These are phyloP conservation scores for Pammene aurita DNA, from an alignment of 2,888 invertebrate species.

Conservation along the genomic window DNA sequence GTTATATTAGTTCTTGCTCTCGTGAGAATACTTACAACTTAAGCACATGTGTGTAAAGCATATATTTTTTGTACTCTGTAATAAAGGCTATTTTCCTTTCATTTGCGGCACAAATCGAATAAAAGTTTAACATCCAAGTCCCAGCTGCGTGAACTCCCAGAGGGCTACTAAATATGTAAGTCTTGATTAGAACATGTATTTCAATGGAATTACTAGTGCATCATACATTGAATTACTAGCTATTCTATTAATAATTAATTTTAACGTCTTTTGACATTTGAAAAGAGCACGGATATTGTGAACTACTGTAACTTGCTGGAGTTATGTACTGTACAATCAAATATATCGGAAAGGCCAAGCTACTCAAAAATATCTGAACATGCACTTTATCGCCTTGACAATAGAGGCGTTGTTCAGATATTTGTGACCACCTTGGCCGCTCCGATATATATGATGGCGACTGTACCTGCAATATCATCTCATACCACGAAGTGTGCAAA, in stretches of 20 bases:
- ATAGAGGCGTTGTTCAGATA: too few relatives aligned
- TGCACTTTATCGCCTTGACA: too few relatives aligned
- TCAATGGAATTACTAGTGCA: constrained; percentile 18
- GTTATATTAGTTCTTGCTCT: constrained; percentile 14
- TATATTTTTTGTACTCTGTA: not conserved
- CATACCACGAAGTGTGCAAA: too few relatives aligned
- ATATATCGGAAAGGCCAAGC: too few relatives aligned
- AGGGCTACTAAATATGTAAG: constrained; percentile 25
- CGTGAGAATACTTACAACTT: constrained; percentile 57
- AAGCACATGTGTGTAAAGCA: constrained; percentile 52
- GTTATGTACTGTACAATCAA: too few relatives aligned
- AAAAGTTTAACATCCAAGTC: constrained; percentile 25
- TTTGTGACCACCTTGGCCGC: too few relatives aligned
- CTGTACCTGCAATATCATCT: too few relatives aligned
- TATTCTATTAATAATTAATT: constrained; percentile 7
- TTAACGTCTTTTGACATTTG: not conserved
- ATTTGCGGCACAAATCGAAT: not conserved
- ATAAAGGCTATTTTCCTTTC: constrained; percentile 18
- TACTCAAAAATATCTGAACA: too few relatives aligned
- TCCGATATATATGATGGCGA: too few relatives aligned
- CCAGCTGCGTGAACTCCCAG: constrained; percentile 35
- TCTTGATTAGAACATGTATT: constrained; percentile 25
- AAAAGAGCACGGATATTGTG: not conserved
- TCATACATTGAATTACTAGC: constrained; percentile 10
- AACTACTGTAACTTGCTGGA: too few relatives aligned